These are phyloP conservation scores for Rambutsinella grinnellia DNA, from an alignment of 2,888 invertebrate genomes.

Conservation along the genomic window DNA sequence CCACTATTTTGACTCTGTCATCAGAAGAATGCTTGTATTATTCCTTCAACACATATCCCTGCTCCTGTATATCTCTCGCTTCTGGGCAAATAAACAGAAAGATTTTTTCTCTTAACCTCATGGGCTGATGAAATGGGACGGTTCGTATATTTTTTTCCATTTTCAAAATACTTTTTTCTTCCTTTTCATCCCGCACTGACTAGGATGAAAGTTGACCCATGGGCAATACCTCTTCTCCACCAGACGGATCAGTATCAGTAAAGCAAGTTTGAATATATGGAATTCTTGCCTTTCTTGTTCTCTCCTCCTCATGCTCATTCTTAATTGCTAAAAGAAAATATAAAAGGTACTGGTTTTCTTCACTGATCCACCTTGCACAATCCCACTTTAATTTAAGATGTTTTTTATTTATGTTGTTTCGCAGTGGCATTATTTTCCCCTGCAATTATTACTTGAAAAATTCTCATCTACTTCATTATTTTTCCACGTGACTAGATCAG, in stretches of 20 bases:
- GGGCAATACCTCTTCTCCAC: slow-evolving; percentile 43
- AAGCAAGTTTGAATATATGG: slow-evolving; percentile 7
- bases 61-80: slow-evolving; percentile 24
- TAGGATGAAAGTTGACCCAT: slow-evolving; percentile 48
- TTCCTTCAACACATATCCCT: slow-evolving; percentile 1
- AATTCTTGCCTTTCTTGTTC: slow-evolving; percentile 48
- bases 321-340: not conserved
- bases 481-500: slow-evolving; percentile 11
- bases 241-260: slow-evolving; percentile 16
- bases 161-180: slow-evolving; percentile 28
- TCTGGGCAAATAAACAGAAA: slow-evolving; percentile 46
- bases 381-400: slow-evolving; percentile 9
- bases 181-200: slow-evolving; percentile 37
- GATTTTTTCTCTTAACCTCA: slow-evolving; percentile 22
- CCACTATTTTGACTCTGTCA: slow-evolving; percentile 48
- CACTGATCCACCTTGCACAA: not conserved
- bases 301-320: not conserved
- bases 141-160: slow-evolving; percentile 29
- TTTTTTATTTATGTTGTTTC: slow-evolving; percentile 20
- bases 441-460: slow-evolving; percentile 17
- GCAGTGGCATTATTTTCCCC: slow-evolving; percentile 33
- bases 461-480: slow-evolving; percentile 8
- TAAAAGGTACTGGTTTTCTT: not conserved
- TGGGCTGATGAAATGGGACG: slow-evolving; percentile 34
- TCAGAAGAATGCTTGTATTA: slow-evolving; percentile 38